Conservation (phyloP, 2,888 invertebrate species). For the Stenchaetothrips biformis region DNA sequence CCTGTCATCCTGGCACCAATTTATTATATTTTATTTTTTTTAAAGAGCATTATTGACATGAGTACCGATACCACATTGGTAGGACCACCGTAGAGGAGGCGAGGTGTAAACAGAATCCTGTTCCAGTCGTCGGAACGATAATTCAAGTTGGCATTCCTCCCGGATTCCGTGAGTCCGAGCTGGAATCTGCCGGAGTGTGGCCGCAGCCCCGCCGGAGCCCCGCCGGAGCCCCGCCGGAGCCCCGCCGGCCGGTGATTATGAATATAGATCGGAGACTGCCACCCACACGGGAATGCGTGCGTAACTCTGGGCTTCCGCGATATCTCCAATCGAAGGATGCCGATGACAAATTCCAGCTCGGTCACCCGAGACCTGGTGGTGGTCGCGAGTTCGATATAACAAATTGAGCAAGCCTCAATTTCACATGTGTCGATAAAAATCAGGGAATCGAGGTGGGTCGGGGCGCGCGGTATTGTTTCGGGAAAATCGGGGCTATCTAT, state of each 20-base stretch:
- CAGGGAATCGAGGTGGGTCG: neutral
- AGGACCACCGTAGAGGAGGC: neutral
- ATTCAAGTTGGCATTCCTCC: neutral
- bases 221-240: neutral
- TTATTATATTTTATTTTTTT: too few species aligned
- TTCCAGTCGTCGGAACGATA: neutral
- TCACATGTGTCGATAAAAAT: neutral
- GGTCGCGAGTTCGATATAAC: too few species aligned
- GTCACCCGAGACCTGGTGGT: neutral
- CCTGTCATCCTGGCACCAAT: neutral
- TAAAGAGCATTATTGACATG: too few species aligned
- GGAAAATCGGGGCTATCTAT: slow-evolving; percentile 9
- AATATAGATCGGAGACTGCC: neutral
- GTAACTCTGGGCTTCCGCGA: neutral
- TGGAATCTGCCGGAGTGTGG: neutral
- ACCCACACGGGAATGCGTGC: neutral
- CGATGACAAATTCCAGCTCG: slow-evolving; percentile 12
- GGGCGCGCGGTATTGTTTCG: neutral
- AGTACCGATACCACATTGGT: neutral
- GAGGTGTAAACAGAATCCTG: neutral
- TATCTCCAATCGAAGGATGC: neutral
- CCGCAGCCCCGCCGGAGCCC: neutral
- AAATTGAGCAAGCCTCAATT: too few species aligned
- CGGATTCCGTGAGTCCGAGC: neutral
- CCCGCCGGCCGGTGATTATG: too few species aligned